A percentile compares a stretch with the other conserved stretches of the same genome.
These are phyloP conservation scores for Aeoliscus strigatus DNA, from an alignment of 2,797 vertebrate species.

Conservation along the genomic window DNA sequence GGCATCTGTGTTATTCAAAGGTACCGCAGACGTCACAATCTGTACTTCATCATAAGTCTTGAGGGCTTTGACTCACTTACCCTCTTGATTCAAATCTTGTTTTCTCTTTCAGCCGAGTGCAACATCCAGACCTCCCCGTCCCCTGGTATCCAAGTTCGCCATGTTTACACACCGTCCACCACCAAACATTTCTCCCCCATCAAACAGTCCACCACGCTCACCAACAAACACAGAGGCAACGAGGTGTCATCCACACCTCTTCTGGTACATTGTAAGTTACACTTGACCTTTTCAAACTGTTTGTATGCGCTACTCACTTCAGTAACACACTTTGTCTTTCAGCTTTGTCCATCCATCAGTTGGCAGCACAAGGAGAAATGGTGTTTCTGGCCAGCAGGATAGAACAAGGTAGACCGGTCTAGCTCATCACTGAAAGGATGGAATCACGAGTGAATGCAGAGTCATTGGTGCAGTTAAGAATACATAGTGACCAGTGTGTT, in stretches of 20 bases:
- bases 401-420: slow-evolving; percentile 84
- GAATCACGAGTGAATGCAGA: no score
- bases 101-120: slow-evolving; percentile 83
- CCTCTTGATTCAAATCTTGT: no score
- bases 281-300: background rate
- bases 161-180: slow-evolving; percentile 96
- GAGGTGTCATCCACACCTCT: slow-evolving; percentile 96
- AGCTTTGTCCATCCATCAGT: slow-evolving; percentile 95
- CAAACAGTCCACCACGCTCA: slow-evolving; percentile 96
- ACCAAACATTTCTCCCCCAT: slow-evolving; percentile 99
- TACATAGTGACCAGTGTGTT: background rate
- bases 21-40: slow-evolving; percentile 49
- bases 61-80: no score
- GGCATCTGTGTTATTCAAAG: slow-evolving; percentile 97
- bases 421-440: no score
- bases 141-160: slow-evolving; percentile 94
- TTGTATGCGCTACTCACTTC: no score
- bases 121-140: slow-evolving; percentile 97
- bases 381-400: slow-evolving; percentile 93
- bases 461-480: no score
- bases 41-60: no score
- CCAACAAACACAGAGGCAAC: slow-evolving; percentile 97
- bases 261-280: slow-evolving; percentile 85
- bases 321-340: slow-evolving; percentile 10
- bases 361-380: slow-evolving; percentile 98